Evolutionary conservation across 2,888 invertebrate genomes (phyloP).

Genomic region (Hypolimnas misippus): DNA sequence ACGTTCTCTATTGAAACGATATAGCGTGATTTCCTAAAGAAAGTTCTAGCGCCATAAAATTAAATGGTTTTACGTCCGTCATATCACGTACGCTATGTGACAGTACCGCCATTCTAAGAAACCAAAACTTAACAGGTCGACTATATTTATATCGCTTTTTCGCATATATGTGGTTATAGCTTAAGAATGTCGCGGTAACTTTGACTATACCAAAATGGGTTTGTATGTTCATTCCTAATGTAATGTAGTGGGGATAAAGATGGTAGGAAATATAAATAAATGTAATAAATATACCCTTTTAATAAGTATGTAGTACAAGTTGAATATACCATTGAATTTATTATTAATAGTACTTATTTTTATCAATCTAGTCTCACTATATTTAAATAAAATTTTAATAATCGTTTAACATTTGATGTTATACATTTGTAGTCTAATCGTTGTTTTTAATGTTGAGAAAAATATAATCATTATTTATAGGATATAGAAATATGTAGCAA

Average conservation of each 20-base stretch:
- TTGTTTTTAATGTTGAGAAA: background rate
- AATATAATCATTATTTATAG: background rate
- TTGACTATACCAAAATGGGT: no score
- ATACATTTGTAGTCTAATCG: background rate
- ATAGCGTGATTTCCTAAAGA: no score
- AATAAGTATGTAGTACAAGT: background rate
- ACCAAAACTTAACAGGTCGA: no score
- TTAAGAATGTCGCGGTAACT: no score
- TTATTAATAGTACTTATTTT: constrained; percentile 18
- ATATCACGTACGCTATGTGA: no score
- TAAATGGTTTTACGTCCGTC: no score
- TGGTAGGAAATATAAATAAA: background rate
- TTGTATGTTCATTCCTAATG: background rate
- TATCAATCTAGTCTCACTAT: constrained; percentile 1
- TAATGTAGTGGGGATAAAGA: background rate
- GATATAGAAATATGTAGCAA: background rate
- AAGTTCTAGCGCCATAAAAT: no score
- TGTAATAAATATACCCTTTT: background rate
- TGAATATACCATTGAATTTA: background rate
- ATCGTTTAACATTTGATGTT: background rate
- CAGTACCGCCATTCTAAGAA: no score
- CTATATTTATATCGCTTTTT: no score
- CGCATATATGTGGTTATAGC: no score
- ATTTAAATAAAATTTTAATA: background rate
- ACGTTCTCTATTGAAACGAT: no score